Evolutionary conservation across 2,888 invertebrate species (phyloP), one percentile per base, ranked within the genome.

Genomic region (Aphelenchoides bicaudatus): DNA sequence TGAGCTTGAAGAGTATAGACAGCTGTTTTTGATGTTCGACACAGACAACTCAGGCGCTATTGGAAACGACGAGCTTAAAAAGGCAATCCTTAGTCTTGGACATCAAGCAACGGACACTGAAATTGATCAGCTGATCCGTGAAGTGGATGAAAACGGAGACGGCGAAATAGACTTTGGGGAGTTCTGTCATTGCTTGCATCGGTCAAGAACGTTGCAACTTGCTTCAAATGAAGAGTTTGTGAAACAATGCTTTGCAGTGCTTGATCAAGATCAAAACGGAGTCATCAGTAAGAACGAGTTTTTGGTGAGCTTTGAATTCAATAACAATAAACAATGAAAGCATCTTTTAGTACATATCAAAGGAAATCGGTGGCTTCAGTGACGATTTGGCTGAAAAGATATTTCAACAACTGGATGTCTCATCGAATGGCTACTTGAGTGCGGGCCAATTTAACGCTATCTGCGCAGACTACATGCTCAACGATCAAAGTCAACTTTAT

Each of bases 241-340:
- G 5, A 25, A 59, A 16, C 70, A 71, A 43, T 75, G 74, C 49
- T 75, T 75, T 54, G 67, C 68, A 8, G 65, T 73, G 2, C 72
- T 72, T 55, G 73, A 73, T 30, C 73, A 72, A 50, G 73, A 69
- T 56, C 56, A 67, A 28, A 73, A 70, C 58, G 72, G 70, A 10
- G 23, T 56, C 8, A 56, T 56, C 37, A 56, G 27, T n/a, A 30
- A 48, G 13, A 56, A 80, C 87, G 92, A 74, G 96, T 98, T 80
- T 90, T 90, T 74, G 96, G 96, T 39, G 88, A 90, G 80, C 93
- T 91, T 3, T 53, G 23, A 49, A 49, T n/a, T n/a, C n/a, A 34
- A 34, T 8, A 8, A n/a, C 10, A 34, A n/a, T n/a, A 8, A 34
- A 34, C n/a, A 34, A 10, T 34, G 8, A n/a, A 34, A 34, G 2